Evolutionary conservation across 2,888 invertebrate species (phyloP), one percentile per base, ranked within the genome.

Genomic region (Colostygia pectinataria): DNA sequence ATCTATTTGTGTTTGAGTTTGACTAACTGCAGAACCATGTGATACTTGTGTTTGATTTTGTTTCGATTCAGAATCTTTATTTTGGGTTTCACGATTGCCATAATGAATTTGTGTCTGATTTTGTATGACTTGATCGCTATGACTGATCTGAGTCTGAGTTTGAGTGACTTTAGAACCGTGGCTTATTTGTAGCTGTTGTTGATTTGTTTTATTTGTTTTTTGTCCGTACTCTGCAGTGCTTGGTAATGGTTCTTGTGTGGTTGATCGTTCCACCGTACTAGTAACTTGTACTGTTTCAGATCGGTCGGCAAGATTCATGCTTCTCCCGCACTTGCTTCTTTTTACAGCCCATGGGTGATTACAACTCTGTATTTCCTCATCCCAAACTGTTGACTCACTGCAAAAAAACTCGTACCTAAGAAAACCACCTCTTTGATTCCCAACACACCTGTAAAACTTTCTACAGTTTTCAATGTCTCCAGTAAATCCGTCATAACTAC

Each of bases 381-480:
- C 96, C 96, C 96, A 96, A 36, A 95, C 93, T 2, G 96, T 96
- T 36, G 94, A 93, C 38, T 93, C 92, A 14, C 93, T 94, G 69
- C 96, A 96, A 9, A 91, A 86, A 77, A 95, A 96, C 57, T 95
- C 94, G 66, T 94, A 94, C 77, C 91, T 93, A 38, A 89, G 92
- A 66, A 90, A 95, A 4, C 92, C 91, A 50, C 92, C 92, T 33
- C 90, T 81, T 15, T 92, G 92, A 68, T 92, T 92, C 33, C 87
- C 86, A 7, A 96, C 95, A 77, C 96, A 96, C 65, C 96, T 91
- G 72, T 95, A 95, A 84, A 96, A 96, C 73, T 94, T 95, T 24
- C 90, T 92, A 68, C 96, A 96, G 69, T 96, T 92, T 50, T 91
- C 86, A 34, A 90, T 91, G 74, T 96, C 93, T 9, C 94, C 93